Evolutionary conservation across 1,140 invertebrate genomes (phyloP), one percentile per base, ranked within the genome.

Genomic region (Fopius arisanus): DNA sequence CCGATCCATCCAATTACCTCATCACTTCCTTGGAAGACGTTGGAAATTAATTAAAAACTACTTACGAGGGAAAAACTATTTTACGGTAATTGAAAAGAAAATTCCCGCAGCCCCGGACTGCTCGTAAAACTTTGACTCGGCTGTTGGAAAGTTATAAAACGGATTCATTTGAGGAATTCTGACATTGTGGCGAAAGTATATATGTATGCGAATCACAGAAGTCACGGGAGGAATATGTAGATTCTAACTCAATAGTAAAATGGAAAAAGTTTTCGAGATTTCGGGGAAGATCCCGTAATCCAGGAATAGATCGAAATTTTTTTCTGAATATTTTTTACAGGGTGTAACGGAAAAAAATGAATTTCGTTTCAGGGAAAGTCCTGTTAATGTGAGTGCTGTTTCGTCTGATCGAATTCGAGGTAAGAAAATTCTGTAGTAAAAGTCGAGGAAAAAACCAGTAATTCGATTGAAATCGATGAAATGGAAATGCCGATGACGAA

Each of bases 401-500:
- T 26, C 43, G 14, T 51, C 54, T 19, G 54, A 59, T 28, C 10
- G 9, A 59, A 59, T 28, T 23, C 54, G 14, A 59, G 54, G 54
- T 59, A 59, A 59, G 19, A 59, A 23, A 59, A 4, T 59, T 26
- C 54, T 23, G 2, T 23, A 59, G 10, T 59, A 59, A 59, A 59
- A 51, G 43, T 9, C 23, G 43, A 59, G 26, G 23, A 7, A 59
- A 37, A 37, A 37, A 59, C 9, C 12, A 6, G 26, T 54, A n/a
- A 51, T 69, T 51, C 21, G 28, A 19, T 68, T 54, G 12, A 43
- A 59, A 26, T 23, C 54, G 26, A 62, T 59, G 69, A 70, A 70
- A 70, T 19, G 33, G 6, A 70, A 70, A 70, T 37, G 9, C 31
- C 29, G 19, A 65, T 29, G 54, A 65, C 63, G 21, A 78, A 54